Base-by-base conservation (phyloP, 2,113 vertebrate genomes). In the Picathartes gymnocephalus region DNA sequence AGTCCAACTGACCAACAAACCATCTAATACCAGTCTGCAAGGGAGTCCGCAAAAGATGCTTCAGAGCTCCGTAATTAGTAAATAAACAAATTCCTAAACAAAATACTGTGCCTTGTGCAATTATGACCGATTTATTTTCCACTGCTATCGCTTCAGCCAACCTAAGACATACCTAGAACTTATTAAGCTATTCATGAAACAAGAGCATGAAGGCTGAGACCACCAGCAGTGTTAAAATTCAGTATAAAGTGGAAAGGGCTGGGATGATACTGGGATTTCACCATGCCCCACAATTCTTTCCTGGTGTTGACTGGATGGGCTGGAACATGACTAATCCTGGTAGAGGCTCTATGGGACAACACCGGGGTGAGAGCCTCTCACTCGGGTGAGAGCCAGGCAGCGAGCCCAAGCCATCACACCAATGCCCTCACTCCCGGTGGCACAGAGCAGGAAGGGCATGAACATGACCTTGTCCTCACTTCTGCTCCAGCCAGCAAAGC, bases 361-460 rank as follows among this genome's bases (percentile, higher is more conserved):
- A 64, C 10, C 33, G n/a, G n/a, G n/a, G n/a, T n/a, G n/a, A n/a
- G n/a, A n/a, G n/a, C n/a, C n/a, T n/a, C n/a, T n/a, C n/a, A n/a
- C n/a, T n/a, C n/a, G n/a, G n/a, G 53, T 69, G 86, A 58, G 22
- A 56, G 71, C 68, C 30, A 57, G 42, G 37, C 72, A 72, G 60
- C 2, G 6, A 58, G 62, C 11, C 27, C 47, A 3, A 70, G 54
- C 31, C 56, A 54, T 71, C 69, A 48, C 65, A 48, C 65, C 69
- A 23, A 0, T 31, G 44, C n/a, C 61, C 9, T 1, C 0, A 0
- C 13, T 68, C n/a, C 53, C 4, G 1, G 8, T 9, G 62, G 54
- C 58, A 69, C 40, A 50, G 40, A 69, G 82, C 9, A 82, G 48
- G n/a, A 71, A 61, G 50, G 54, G 45, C 58, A 79, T 35, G 50